Conservation (phyloP, 2,797 vertebrate genomes). For the Ctenosaura bakeri region DNA sequence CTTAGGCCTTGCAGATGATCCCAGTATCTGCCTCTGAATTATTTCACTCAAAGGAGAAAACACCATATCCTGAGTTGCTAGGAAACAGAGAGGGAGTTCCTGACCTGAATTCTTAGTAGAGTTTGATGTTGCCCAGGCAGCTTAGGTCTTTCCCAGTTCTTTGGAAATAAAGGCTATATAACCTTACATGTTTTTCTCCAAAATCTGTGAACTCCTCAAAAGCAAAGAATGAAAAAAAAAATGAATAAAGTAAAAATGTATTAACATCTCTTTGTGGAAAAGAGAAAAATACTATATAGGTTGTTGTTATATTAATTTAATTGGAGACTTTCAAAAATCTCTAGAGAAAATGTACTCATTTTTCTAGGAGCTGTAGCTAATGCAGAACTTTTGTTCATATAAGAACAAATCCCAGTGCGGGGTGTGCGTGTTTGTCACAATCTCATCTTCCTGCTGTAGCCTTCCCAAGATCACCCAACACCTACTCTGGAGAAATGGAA, state of each 20-base stretch:
- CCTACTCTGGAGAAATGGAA: neutral
- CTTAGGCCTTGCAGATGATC: conserved; percentile 54
- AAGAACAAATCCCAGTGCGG: too few species aligned
- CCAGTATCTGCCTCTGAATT: conserved; percentile 44
- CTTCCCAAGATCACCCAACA: too few species aligned
- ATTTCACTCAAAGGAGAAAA: conserved; percentile 65
- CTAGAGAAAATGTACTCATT: neutral
- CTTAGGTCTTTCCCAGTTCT: conserved; percentile 46
- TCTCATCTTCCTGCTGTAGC: too few species aligned
- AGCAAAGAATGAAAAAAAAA: neutral
- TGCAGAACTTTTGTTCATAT: too few species aligned
- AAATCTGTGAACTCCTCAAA: neutral
- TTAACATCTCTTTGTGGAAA: neutral
- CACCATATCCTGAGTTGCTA: conserved; percentile 79
- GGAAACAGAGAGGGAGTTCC: conserved; percentile 76
- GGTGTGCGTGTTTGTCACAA: too few species aligned
- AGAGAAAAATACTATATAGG: neutral
- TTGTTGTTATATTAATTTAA: accelerated
- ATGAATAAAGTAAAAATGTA: neutral
- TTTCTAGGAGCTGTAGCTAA: neutral
- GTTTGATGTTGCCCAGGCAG: conserved; percentile 73
- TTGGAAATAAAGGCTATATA: conserved; percentile 44
- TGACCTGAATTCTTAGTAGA: conserved; percentile 78
- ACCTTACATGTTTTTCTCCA: accelerated
- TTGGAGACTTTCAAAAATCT: neutral